Evolutionary conservation across 2,888 invertebrate genomes (phyloP), one percentile per base, ranked within the genome.

Genomic region (Apamea epomidion): DNA sequence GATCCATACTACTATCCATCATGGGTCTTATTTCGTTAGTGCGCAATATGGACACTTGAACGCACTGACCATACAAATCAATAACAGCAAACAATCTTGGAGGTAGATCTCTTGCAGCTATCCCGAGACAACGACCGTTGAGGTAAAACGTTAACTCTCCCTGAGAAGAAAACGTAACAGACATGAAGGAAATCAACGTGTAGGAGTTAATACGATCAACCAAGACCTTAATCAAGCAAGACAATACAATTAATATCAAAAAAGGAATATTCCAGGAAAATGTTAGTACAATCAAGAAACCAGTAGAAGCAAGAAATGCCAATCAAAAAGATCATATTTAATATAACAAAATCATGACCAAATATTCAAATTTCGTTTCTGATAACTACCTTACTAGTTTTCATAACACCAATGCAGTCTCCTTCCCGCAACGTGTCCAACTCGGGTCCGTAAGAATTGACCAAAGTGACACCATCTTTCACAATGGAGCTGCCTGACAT

Each of bases 11-110:
- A 74, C 89, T 92, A 58, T 94, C 94, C 92, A 94, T 92, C 7
- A 93, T 92, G 1, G 94, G 90, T 74, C 94, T 91, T 87, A 94
- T 92, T 8, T 92, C 93, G 87, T 91, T 94, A 3, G 90, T 87
- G 80, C 94, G 92, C 54, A 94, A 92, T 42, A 96, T 95, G n/a
- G 96, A 98, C 32, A 99, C 99, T 96, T 99, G 99, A 21, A 99
- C 99, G 95, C 99, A 99, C 93, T 99, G 99, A 0, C 99, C 99
- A 92, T 99, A 99, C 86, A 99, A 96, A 97, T 99, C 99, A 70
- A 99, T 98, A n/a, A 99, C 99, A 32, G 99, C 99, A 97, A 98
- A 99, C 80, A 99, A 97, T 80, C 97, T 97, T 37, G 97, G 92
- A 0, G 99, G 99, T 88, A 99, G 96, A 88, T 98, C 98, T 88